Evolutionary conservation across 2,888 invertebrate genomes (phyloP).

Genomic region (Exocentrus adspersus): DNA sequence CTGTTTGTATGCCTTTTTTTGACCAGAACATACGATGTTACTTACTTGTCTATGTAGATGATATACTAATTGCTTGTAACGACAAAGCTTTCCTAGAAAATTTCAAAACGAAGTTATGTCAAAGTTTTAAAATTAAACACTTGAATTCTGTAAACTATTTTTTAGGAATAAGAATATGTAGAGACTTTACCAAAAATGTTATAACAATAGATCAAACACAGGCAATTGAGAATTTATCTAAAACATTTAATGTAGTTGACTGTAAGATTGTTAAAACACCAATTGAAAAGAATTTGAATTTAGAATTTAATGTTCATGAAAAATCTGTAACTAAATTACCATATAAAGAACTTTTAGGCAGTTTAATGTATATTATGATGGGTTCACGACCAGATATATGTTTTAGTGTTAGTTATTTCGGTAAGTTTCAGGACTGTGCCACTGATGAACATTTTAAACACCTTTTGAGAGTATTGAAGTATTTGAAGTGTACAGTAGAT

Average conservation of each 20-base stretch:
- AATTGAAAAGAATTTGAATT: constrained; percentile 30
- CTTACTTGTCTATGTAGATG: constrained; percentile 27
- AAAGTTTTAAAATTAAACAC: constrained; percentile 30
- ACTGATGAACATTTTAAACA: constrained; percentile 30
- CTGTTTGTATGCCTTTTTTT: constrained; percentile 28
- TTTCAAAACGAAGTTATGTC: constrained; percentile 18
- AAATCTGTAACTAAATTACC: constrained; percentile 26
- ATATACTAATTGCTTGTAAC: constrained; percentile 24
- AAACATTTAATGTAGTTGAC: constrained; percentile 27
- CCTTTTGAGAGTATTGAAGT: constrained; percentile 34
- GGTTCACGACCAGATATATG: constrained; percentile 27
- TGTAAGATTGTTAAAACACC: constrained; percentile 31
- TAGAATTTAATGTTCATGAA: constrained; percentile 27
- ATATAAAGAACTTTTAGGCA: constrained; percentile 25
- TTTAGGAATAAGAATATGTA: constrained; percentile 28
- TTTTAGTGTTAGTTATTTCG: constrained; percentile 25
- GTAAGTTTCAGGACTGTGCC: constrained; percentile 29
- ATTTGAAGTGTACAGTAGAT: constrained; percentile 29
- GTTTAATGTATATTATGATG: constrained; percentile 29
- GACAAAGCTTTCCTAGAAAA: constrained; percentile 18
- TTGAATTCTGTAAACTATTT: constrained; percentile 20
- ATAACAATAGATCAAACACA: constrained; percentile 27
- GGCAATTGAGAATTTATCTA: constrained; percentile 25
- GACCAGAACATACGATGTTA: constrained; percentile 20
- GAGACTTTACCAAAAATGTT: constrained; percentile 20